Evolutionary conservation across 2,113 vertebrate species (phyloP).

Genomic region (Prunella himalayana): DNA sequence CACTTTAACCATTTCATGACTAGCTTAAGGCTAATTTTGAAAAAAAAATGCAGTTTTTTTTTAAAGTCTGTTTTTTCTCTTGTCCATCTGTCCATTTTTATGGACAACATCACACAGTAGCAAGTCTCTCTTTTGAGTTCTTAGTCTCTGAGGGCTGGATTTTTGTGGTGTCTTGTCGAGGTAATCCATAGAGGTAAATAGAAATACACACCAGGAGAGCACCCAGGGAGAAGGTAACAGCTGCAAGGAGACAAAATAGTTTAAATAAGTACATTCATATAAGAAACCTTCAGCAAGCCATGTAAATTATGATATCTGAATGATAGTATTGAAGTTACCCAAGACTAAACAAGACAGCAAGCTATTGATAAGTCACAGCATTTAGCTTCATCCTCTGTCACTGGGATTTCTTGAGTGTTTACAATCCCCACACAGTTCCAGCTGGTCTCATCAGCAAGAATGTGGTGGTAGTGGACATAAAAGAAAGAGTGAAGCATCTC

Average conservation of each 20-base stretch:
- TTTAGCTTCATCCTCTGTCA: not conserved
- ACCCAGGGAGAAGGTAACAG: conserved; percentile 81
- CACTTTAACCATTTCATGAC: not conserved
- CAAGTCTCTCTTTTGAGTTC: conserved; percentile 76
- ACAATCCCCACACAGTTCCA: not conserved
- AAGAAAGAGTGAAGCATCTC: not conserved
- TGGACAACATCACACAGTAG: conserved; percentile 69
- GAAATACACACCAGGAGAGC: conserved; percentile 90
- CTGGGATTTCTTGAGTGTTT: not conserved
- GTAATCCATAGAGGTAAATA: conserved; percentile 94
- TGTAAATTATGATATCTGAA: not conserved
- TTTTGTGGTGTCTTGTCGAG: conserved; percentile 87
- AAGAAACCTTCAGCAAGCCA: not conserved
- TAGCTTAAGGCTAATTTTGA: conserved; percentile 68
- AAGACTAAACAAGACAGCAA: not conserved
- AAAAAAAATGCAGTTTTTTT: not conserved
- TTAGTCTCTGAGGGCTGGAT: conserved; percentile 57
- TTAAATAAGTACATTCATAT: not conserved
- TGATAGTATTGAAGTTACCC: not conserved
- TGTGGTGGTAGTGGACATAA: not conserved
- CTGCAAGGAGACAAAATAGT: conserved; percentile 68
- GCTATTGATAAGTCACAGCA: not conserved
- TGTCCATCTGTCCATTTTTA: not conserved
- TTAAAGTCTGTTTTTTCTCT: not conserved
- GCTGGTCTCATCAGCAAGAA: not conserved